Evolutionary conservation across 2,888 invertebrate genomes (phyloP).

Genomic region (Limnephilus auricula): DNA sequence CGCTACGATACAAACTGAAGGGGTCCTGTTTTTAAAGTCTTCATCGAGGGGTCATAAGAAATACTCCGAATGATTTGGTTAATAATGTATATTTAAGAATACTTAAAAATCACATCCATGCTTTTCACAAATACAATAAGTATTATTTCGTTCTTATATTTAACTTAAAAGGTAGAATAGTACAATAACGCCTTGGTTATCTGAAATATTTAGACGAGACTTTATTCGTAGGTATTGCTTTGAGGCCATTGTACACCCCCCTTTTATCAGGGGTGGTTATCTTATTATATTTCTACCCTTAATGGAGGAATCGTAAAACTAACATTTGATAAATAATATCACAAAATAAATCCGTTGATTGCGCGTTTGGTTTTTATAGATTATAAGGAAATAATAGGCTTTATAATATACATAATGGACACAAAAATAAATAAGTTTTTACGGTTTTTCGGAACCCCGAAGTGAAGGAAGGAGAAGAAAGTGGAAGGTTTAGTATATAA

Average conservation of each 20-base stretch:
- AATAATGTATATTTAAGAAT: slow-evolving; percentile 21
- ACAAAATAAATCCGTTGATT: neutral
- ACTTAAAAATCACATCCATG: slow-evolving; percentile 25
- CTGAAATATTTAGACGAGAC: neutral
- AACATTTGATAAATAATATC: neutral
- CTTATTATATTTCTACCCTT: neutral
- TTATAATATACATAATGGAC: neutral
- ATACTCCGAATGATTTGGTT: neutral
- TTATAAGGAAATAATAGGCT: neutral
- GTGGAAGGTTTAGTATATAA: neutral
- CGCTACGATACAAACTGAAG: neutral
- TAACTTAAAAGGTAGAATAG: neutral
- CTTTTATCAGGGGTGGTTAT: neutral
- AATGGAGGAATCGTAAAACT: neutral
- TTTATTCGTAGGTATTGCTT: neutral
- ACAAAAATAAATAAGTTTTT: neutral
- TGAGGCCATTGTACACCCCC: neutral
- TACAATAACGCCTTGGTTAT: neutral
- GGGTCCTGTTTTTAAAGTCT: neutral
- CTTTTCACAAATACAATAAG: neutral
- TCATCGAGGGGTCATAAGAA: neutral
- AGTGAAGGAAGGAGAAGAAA: too few species aligned
- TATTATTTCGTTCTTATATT: neutral
- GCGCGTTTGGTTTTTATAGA: neutral
- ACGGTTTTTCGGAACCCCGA: neutral